Evolutionary conservation across 2,888 invertebrate species (phyloP).

Genomic region (Torymus texanus): DNA sequence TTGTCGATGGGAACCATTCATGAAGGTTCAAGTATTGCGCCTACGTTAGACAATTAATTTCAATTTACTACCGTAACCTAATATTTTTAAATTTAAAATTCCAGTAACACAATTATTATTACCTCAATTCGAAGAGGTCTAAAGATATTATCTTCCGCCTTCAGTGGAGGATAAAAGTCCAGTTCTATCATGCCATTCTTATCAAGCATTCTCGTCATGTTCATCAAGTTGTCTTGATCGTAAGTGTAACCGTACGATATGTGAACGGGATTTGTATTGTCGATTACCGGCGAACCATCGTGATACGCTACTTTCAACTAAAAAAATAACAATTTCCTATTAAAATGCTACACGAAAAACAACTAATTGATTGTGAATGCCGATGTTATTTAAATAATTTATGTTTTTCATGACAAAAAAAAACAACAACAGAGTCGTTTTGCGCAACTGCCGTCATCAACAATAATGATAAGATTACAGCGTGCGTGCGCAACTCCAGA

Average conservation of each 20-base stretch:
- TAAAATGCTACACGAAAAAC: too few relatives aligned
- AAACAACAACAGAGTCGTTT: too few relatives aligned
- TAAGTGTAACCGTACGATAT: conserved; percentile 81
- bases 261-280: conserved; percentile 78
- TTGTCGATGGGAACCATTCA: conserved; percentile 85
- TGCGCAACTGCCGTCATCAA: too few relatives aligned
- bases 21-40: conserved; percentile 88
- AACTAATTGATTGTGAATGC: too few relatives aligned
- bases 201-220: conserved; percentile 78
- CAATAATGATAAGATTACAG: too few relatives aligned
- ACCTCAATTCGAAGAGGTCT: conserved; percentile 86
- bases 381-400: too few relatives aligned
- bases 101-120: conserved; percentile 50
- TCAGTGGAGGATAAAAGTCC: conserved; percentile 78
- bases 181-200: conserved; percentile 81
- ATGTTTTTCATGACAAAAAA: too few relatives aligned
- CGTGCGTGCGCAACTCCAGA: too few relatives aligned
- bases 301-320: conserved; percentile 83
- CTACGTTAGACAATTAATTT: conserved; percentile 73
- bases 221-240: conserved; percentile 77
- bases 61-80: background rate
- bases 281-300: conserved; percentile 82
- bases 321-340: background rate
- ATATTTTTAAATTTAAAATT: background rate
- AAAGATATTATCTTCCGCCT: conserved; percentile 76